Evolutionary conservation across 2,888 invertebrate genomes (phyloP).

Genomic region (Aspidiotus rigidus): DNA sequence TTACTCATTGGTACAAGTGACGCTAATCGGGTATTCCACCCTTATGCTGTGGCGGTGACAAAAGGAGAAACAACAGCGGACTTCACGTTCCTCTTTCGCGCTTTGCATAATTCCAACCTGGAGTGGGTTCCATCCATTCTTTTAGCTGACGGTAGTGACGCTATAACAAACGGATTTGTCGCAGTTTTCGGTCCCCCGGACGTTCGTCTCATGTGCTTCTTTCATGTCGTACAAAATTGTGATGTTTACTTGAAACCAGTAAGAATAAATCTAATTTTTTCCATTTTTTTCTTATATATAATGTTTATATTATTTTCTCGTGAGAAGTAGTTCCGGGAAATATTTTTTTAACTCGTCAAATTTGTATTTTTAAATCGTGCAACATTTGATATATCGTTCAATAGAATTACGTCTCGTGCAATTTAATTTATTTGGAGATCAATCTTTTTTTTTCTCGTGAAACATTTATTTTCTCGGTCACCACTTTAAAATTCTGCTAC

Average conservation of each 20-base stretch:
- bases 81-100: conserved; percentile 3
- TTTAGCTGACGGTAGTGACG: conserved; percentile 32
- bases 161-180: conserved; percentile 29
- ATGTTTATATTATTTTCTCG: no score
- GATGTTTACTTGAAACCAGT: conserved; percentile 22
- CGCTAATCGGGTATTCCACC: neutral
- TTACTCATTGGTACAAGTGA: neutral
- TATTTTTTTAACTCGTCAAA: no score
- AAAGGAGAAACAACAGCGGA: neutral
- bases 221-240: conserved; percentile 30
- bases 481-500: no score
- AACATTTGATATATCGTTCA: no score
- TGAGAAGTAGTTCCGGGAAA: no score
- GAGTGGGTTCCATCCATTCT: conserved; percentile 21
- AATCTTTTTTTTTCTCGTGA: no score
- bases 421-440: no score
- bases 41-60: neutral
- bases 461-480: no score
- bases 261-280: no score
- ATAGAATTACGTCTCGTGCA: no score
- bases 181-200: conserved; percentile 28
- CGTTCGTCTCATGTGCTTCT: conserved; percentile 33
- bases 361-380: no score
- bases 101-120: conserved; percentile 7
- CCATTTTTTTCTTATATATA: no score